Evolutionary conservation across 2,113 vertebrate species (phyloP).

Genomic region (Notarius quadriscutis): DNA sequence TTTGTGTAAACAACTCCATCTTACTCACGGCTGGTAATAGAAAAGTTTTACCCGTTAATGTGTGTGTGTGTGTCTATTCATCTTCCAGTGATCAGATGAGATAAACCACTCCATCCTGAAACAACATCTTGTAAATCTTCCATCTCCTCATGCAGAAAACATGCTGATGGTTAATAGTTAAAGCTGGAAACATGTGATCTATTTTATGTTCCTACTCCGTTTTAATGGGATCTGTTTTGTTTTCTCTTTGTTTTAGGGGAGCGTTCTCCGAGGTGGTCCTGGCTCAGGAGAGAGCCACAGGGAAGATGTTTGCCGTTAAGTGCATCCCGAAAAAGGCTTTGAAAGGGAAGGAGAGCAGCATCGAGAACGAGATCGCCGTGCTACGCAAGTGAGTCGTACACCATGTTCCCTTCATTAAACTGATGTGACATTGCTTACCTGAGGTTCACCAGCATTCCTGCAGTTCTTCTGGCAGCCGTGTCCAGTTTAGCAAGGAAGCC

Average conservation of each 20-base stretch:
- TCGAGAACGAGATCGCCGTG: constrained; percentile 95
- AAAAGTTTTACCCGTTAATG: not conserved
- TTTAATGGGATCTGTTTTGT: not conserved
- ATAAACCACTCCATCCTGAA: not conserved
- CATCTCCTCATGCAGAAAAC: not conserved
- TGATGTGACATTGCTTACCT: not conserved
- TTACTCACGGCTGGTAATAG: not conserved
- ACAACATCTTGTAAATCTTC: not conserved
- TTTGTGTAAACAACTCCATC: constrained; percentile 9
- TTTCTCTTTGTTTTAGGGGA: constrained; percentile 72
- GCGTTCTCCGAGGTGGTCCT: constrained; percentile 95
- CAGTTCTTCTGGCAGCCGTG: constrained; percentile 24
- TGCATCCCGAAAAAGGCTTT: constrained; percentile 97
- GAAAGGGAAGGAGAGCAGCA: constrained; percentile 97
- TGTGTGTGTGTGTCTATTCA: not conserved
- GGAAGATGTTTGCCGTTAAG: constrained; percentile 92
- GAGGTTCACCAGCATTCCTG: constrained; percentile 23
- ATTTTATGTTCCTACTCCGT: not conserved
- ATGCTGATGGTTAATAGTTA: not conserved
- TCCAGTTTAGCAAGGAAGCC: constrained; percentile 32
- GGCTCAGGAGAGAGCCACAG: constrained; percentile 86
- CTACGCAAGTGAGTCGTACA: constrained; percentile 86
- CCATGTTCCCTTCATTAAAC: not conserved
- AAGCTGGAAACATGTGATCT: too few species aligned
- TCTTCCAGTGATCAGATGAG: not conserved